Conservation (phyloP, 2,888 invertebrate species). For the Pandemis corylana region DNA sequence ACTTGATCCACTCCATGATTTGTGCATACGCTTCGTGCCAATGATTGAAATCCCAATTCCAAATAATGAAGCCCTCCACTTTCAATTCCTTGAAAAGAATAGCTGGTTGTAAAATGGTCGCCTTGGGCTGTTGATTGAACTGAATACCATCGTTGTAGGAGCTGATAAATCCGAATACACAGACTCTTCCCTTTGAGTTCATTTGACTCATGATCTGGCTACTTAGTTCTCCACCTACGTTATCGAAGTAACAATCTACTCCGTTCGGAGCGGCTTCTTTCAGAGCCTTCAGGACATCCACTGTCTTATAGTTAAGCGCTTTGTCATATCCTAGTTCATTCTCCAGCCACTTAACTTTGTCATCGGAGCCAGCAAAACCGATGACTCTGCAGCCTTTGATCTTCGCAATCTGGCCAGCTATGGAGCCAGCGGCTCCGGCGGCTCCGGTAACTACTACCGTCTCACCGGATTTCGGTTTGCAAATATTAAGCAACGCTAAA, state of each 20-base stretch:
- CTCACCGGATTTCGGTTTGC: conserved; percentile 88
- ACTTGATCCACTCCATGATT: conserved; percentile 81
- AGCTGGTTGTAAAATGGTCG: conserved; percentile 74
- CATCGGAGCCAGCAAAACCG: conserved; percentile 89
- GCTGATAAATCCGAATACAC: conserved; percentile 87
- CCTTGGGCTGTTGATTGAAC: conserved; percentile 51
- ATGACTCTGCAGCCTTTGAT: conserved; percentile 87
- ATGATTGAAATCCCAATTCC: conserved; percentile 72
- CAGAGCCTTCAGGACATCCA: conserved; percentile 79
- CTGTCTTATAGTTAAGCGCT: conserved; percentile 90
- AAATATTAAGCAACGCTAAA: conserved; percentile 88
- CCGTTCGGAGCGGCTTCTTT: conserved; percentile 87
- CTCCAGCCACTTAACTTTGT: conserved; percentile 88
- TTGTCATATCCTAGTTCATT: conserved; percentile 88
- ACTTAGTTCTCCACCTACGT: conserved; percentile 88
- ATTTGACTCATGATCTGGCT: conserved; percentile 85
- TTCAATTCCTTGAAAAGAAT: conserved; percentile 82
- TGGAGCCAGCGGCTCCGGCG: conserved; percentile 90
- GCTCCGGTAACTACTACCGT: conserved; percentile 89
- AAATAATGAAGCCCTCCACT: conserved; percentile 81
- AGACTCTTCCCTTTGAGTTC: conserved; percentile 85
- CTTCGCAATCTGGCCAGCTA: conserved; percentile 91
- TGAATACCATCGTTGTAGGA: conserved; percentile 72
- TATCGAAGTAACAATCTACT: conserved; percentile 91
- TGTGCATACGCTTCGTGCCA: conserved; percentile 82